Evolutionary conservation across 2,888 invertebrate genomes (phyloP).

Genomic region (Electrophaes corylata): DNA sequence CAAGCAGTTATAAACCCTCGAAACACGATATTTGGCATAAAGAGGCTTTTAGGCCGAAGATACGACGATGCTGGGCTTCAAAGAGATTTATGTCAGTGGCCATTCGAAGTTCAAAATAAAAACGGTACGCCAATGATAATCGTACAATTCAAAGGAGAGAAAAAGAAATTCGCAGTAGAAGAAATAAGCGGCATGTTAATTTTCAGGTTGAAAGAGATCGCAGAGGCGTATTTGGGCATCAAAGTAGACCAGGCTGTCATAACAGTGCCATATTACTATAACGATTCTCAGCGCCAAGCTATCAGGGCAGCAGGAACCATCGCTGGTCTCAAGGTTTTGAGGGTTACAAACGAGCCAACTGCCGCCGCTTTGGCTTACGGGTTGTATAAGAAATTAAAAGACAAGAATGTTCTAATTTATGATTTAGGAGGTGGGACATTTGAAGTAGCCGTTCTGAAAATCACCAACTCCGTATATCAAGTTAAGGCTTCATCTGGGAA

Average conservation of each 20-base stretch:
- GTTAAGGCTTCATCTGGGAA: constrained; percentile 65
- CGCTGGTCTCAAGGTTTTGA: constrained; percentile 64
- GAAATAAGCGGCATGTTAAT: constrained; percentile 70
- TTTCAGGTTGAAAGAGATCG: constrained; percentile 64
- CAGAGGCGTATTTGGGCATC: constrained; percentile 58
- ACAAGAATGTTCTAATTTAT: constrained; percentile 61
- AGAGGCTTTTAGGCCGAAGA: constrained; percentile 64
- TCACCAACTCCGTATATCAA: constrained; percentile 57
- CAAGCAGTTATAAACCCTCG: constrained; percentile 59
- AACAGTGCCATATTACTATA: constrained; percentile 72
- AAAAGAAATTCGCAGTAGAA: constrained; percentile 60
- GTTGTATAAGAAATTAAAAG: constrained; percentile 48
- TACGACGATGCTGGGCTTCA: constrained; percentile 66
- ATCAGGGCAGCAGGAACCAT: constrained; percentile 60
- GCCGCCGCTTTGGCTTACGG: constrained; percentile 70
- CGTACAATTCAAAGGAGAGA: constrained; percentile 57
- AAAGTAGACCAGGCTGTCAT: constrained; percentile 65
- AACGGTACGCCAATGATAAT: constrained; percentile 66
- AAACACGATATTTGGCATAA: constrained; percentile 67
- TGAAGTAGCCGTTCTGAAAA: constrained; percentile 63
- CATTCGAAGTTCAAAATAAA: constrained; percentile 58
- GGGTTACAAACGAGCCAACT: constrained; percentile 67
- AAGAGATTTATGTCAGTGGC: constrained; percentile 63
- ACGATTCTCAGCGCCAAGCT: constrained; percentile 64
- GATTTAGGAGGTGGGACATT: constrained; percentile 72